These are phyloP conservation scores for Zapus hudsonius DNA, from an alignment of 2,113 vertebrate genomes.

Conservation along the genomic window DNA sequence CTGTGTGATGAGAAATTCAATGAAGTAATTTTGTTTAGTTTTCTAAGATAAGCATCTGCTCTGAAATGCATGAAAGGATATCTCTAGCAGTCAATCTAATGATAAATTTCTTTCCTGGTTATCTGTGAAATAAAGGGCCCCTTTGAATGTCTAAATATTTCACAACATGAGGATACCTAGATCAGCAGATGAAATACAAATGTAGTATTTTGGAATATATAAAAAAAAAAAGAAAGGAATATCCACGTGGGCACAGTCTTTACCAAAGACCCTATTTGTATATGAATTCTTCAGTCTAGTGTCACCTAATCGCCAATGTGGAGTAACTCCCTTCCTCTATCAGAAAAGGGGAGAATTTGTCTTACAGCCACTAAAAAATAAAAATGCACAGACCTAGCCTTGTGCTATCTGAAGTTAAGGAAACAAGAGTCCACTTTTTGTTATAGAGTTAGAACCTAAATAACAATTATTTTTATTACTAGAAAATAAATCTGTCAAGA, in stretches of 20 bases:
- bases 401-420: neutral
- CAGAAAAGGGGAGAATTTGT: neutral
- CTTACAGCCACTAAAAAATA: neutral
- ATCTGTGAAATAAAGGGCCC: constrained; percentile 35
- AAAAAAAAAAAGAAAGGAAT: no score
- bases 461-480: neutral
- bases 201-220: constrained; percentile 31
- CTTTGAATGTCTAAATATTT: neutral
- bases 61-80: constrained; percentile 17
- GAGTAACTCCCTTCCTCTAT: neutral
- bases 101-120: constrained; percentile 20
- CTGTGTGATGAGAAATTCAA: neutral
- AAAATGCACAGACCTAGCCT: neutral
- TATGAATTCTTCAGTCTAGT: constrained; percentile 4
- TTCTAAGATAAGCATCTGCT: constrained; percentile 16
- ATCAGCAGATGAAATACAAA: neutral
- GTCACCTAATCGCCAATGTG: neutral
- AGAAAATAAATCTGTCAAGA: neutral
- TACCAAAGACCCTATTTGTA: neutral
- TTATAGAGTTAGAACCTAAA: constrained; percentile 41
- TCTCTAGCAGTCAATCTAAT: neutral
- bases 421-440: neutral
- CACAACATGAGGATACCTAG: neutral
- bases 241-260: neutral
- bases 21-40: constrained; percentile 3